Percentiles rank a stretch among this genome's conserved stretches.
Conservation (phyloP, 1,140 invertebrate genomes). For the Apis mellifera region Amel_HAv3.1 CM009932.2:7026501-7027000, state of each 20-base stretch:
- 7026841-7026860: conserved; percentile 42
- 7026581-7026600: conserved; percentile 17
- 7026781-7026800: conserved; percentile 39
- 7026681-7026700: conserved; percentile 69
- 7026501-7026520: neutral
- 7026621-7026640: conserved; percentile 20
- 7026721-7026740: conserved; percentile 32
- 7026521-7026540: neutral
- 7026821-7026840: conserved; percentile 42
- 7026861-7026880: neutral
- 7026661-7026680: conserved; percentile 75
- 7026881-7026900: neutral
- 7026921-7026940: neutral
- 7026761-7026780: conserved; percentile 8
- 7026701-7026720: conserved; percentile 36
- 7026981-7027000: neutral
- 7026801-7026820: conserved; percentile 41
- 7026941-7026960: neutral
- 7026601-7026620: neutral
- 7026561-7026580: conserved; percentile 23
- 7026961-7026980: no score
- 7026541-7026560: neutral
- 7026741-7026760: conserved; percentile 40
- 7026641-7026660: conserved; percentile 48
- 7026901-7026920: neutral